These are phyloP conservation scores for Apoda limacodes DNA, from an alignment of 2,888 invertebrate genomes.

Conservation along the genomic window DNA sequence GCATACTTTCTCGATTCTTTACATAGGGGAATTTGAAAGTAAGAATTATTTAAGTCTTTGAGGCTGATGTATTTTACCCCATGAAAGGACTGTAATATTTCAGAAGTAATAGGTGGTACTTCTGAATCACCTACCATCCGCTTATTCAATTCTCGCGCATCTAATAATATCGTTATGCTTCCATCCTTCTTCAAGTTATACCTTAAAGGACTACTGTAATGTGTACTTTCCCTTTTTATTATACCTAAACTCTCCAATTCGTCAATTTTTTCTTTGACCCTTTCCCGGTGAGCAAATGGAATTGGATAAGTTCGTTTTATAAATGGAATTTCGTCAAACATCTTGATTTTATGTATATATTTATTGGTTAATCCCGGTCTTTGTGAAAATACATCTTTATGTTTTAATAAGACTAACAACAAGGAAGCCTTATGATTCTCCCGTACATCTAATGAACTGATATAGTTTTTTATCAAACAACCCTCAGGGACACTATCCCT, in stretches of 20 bases:
- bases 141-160: constrained; percentile 5
- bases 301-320: constrained; percentile 2
- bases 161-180: constrained; percentile 1
- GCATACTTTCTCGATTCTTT: constrained; percentile 11
- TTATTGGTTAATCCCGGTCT: background rate
- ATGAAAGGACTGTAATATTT: constrained; percentile 20
- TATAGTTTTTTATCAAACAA: too few relatives aligned
- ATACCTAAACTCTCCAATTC: constrained; percentile 6
- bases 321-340: background rate
- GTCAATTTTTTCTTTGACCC: background rate
- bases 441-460: too few relatives aligned
- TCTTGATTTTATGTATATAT: constrained; percentile 1
- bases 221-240: background rate
- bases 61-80: constrained; percentile 17
- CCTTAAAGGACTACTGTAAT: constrained; percentile 5
- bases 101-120: constrained; percentile 18
- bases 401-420: background rate
- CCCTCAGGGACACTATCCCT: too few relatives aligned
- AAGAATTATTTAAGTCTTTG: constrained; percentile 22
- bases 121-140: constrained; percentile 22
- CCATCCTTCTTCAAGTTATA: constrained; percentile 4
- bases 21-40: constrained; percentile 14
- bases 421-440: too few relatives aligned
- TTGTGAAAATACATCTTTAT: background rate
- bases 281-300: background rate